These are phyloP conservation scores for Pangasius djambal DNA, from an alignment of 2,797 vertebrate species.

Conservation along the genomic window DNA sequence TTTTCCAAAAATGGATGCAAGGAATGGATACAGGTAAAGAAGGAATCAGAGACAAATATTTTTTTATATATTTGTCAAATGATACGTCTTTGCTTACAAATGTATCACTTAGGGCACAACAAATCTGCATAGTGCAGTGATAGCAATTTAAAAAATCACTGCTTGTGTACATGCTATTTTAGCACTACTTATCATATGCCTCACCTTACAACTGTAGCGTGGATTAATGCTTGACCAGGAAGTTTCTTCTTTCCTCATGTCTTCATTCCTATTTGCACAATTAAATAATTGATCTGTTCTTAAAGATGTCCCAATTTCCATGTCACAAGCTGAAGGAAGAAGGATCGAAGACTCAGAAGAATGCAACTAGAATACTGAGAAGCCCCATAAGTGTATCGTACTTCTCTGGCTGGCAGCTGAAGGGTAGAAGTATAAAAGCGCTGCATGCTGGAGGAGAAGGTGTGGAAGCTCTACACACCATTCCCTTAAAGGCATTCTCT, in stretches of 20 bases:
- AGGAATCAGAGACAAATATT: neutral
- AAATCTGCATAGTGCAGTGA: neutral
- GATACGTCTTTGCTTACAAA: too few relatives aligned
- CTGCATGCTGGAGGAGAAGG: neutral
- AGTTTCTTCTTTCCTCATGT: neutral
- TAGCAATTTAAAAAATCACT: neutral
- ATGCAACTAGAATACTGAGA: neutral
- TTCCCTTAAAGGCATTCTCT: neutral
- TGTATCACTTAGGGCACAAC: too few relatives aligned
- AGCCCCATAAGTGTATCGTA: neutral
- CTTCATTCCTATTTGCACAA: neutral
- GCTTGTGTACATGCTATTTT: too few relatives aligned
- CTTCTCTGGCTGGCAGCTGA: neutral
- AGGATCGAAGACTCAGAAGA: neutral
- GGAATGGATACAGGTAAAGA: neutral
- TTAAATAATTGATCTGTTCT: neutral
- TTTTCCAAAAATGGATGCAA: neutral
- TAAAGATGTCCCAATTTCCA: neutral
- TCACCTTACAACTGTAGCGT: neutral
- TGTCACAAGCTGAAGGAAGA: neutral
- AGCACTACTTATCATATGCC: neutral
- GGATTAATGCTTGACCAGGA: neutral
- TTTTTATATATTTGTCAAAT: too few relatives aligned
- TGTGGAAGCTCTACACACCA: neutral
- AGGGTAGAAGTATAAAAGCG: neutral